Evolutionary conservation across 2,888 invertebrate species (phyloP), one percentile per base, ranked within the genome.

Genomic region (Nomada goodeniana): DNA sequence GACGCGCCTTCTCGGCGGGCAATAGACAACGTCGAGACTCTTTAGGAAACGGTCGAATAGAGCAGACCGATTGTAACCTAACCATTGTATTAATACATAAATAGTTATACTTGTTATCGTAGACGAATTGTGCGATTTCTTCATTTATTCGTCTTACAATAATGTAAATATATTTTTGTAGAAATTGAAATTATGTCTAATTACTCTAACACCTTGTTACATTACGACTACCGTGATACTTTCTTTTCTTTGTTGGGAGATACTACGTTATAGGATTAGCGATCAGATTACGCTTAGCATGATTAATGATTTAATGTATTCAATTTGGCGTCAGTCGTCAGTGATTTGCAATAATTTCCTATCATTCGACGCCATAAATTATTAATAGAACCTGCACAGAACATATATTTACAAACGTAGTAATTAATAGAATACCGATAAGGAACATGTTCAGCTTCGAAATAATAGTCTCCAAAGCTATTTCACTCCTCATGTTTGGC

Each of bases 341-440:
- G 67, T 67, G 57, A 67, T 65, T 65, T 65, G 73, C 23, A 36
- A 67, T 67, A 73, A 55, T 65, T 73, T 64, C 47, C 11, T 65
- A 26, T 20, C 11, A 57, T 64, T 73, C 29, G 57, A 50, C 57
- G 20, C 18, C 36, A 57, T 13, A 29, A 47, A 65, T 47, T 47
- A 73, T 23, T 73, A 73, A 67, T 59, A 29, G 23, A 73, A 29
- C 29, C 29, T 29, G 29, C 29, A 29, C 5, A 29, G 29, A 36
- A 20, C 57, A 52, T 71, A 15, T 13, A 13, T 29, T 36, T 26
- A 26, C 26, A 29, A 50, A 5, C 26, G 23, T 67, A 42, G 20
- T 67, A 20, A 36, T 53, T 47, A 44, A 29, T 60, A 60, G 18
- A 60, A 60, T 60, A 60, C 29, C 15, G 4, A 29, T 9, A 10